These are phyloP conservation scores for Pipistrellus pygmaeus DNA, from an alignment of 2,797 vertebrate species.

Conservation along the genomic window DNA sequence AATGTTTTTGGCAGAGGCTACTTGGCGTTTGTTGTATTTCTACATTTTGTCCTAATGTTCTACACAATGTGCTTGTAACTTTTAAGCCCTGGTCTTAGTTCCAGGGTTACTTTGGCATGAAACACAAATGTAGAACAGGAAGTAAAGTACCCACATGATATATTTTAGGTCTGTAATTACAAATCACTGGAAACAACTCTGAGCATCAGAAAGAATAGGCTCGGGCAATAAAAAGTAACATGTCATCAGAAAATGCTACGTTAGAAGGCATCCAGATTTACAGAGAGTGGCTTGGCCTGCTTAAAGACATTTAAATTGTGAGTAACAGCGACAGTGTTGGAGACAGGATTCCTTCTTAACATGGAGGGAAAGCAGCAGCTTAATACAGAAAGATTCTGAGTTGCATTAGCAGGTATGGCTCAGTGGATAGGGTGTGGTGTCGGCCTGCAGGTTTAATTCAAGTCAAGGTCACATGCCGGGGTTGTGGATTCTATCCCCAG, in stretches of 20 bases:
- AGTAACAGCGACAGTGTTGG: slow-evolving; percentile 64
- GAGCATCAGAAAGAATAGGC: slow-evolving; percentile 37
- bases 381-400: not conserved
- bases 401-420: too few relatives aligned
- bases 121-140: slow-evolving; percentile 66
- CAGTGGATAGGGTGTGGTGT: too few relatives aligned
- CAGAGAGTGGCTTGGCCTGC: slow-evolving; percentile 44
- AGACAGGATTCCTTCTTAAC: not conserved
- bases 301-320: slow-evolving; percentile 69
- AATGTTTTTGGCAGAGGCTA: slow-evolving; percentile 48
- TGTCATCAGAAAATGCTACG: slow-evolving; percentile 69
- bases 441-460: too few relatives aligned
- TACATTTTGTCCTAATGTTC: not conserved
- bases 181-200: slow-evolving; percentile 64
- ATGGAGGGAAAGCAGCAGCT: not conserved
- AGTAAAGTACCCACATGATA: slow-evolving; percentile 71
- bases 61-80: slow-evolving; percentile 53
- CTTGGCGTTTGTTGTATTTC: slow-evolving; percentile 11
- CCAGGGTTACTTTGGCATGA: slow-evolving; percentile 71
- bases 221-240: slow-evolving; percentile 77
- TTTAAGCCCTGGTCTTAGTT: slow-evolving; percentile 62
- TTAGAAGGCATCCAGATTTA: slow-evolving; percentile 54
- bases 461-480: too few relatives aligned
- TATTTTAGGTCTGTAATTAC: slow-evolving; percentile 82
- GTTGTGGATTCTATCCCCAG: too few relatives aligned